phyloP scores from a whole-genome alignment of 1,140 invertebrate genomes.

The Maconellicoccus hirsutus region DNA sequence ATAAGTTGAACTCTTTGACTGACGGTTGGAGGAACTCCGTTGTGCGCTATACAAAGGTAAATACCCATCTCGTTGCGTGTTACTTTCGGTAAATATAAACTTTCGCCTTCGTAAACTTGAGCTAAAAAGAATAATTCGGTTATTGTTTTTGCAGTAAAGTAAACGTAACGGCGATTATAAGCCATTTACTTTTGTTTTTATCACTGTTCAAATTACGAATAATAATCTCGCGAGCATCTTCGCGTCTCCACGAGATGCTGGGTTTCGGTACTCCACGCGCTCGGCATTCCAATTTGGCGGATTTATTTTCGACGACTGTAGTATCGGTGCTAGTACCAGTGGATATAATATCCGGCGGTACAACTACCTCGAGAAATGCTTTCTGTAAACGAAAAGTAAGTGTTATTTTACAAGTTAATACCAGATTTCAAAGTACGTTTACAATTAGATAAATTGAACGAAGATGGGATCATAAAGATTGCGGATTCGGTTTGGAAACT shows the following conservation, averaged over 20 bases:
- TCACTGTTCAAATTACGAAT: slow-evolving; percentile 39
- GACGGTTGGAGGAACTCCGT: slow-evolving; percentile 67
- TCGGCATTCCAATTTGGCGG: slow-evolving; percentile 73
- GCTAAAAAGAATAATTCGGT: slow-evolving; percentile 37
- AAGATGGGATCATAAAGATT: neutral
- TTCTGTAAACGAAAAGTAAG: slow-evolving; percentile 45
- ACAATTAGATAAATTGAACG: neutral
- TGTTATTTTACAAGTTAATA: neutral
- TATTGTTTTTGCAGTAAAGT: neutral
- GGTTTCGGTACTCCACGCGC: slow-evolving; percentile 74
- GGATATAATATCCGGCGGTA: slow-evolving; percentile 79
- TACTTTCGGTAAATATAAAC: slow-evolving; percentile 61
- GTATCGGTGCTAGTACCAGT: slow-evolving; percentile 79
- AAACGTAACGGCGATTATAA: neutral
- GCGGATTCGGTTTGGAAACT: neutral
- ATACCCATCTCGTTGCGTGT: slow-evolving; percentile 75
- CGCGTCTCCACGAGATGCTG: slow-evolving; percentile 71
- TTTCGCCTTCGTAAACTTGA: slow-evolving; percentile 55
- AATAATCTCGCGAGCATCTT: slow-evolving; percentile 72
- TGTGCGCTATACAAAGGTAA: slow-evolving; percentile 64
- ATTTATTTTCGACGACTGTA: slow-evolving; percentile 81
- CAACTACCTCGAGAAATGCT: slow-evolving; percentile 73
- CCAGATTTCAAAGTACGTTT: too few relatives aligned
- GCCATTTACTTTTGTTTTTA: slow-evolving; percentile 30
- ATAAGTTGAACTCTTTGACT: slow-evolving; percentile 70